Evolutionary conservation across 2,888 invertebrate species (phyloP).

Genomic region (Erpobdella octoculata): DNA sequence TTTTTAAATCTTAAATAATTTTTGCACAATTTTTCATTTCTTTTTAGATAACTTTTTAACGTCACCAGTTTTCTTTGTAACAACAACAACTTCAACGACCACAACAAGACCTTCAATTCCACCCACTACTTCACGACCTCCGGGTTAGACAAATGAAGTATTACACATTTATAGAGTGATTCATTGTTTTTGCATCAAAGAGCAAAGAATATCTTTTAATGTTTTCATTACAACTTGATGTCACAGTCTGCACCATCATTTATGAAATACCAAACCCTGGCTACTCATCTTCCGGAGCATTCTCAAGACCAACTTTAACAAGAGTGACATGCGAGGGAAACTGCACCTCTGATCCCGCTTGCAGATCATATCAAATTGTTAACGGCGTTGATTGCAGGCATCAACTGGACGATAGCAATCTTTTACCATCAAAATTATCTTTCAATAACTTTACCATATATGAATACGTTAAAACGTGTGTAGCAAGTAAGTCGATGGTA

Average conservation of each 20-base stretch:
- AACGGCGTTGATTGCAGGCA: conserved; percentile 18
- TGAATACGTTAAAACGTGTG: conserved; percentile 23
- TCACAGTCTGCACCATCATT: conserved; percentile 4
- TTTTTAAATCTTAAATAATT: no score
- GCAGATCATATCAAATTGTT: conserved; percentile 18
- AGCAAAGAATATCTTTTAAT: no score
- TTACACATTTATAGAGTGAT: background rate
- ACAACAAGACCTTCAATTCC: background rate
- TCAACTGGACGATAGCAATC: background rate
- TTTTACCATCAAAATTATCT: no score
- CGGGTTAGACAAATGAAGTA: background rate
- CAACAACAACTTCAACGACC: background rate
- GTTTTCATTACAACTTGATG: no score
- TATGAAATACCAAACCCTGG: conserved; percentile 18
- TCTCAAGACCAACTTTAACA: background rate
- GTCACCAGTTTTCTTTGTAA: background rate
- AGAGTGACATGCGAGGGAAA: conserved; percentile 3
- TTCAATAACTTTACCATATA: background rate
- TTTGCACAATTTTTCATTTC: no score
- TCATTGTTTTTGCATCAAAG: background rate
- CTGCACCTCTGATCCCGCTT: conserved; percentile 19
- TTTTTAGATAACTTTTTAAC: no score
- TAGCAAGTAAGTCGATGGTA: conserved; percentile 3
- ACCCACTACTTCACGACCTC: no score
- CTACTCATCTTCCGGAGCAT: background rate